Conservation (phyloP, 1,140 invertebrate genomes). For the Brachionus koreanus region DNA sequence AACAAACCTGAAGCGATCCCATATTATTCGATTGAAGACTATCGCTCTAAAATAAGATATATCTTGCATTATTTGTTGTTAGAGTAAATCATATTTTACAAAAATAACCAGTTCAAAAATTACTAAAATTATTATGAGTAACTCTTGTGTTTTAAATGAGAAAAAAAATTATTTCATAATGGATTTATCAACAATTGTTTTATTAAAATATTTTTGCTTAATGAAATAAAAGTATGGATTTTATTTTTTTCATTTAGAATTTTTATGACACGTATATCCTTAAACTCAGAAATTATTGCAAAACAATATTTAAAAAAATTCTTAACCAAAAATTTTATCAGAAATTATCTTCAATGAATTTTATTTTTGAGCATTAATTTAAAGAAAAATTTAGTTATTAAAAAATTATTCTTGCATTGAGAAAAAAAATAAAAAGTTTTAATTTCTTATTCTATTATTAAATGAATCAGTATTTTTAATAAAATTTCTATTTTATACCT, state of each 20-base stretch:
- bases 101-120: conserved; percentile 6
- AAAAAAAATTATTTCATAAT: conserved; percentile 5
- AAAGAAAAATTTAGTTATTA: too few species aligned
- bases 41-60: conserved; percentile 41
- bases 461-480: too few species aligned
- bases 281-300: not conserved
- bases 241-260: not conserved
- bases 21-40: not conserved
- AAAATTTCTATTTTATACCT: not conserved
- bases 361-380: too few species aligned
- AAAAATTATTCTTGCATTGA: too few species aligned
- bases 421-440: too few species aligned
- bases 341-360: not conserved
- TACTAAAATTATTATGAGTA: not conserved
- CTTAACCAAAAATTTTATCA: not conserved
- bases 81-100: not conserved
- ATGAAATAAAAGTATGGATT: not conserved
- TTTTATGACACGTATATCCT: conserved; percentile 19
- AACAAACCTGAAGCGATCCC: conserved; percentile 28
- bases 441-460: too few species aligned
- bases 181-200: not conserved
- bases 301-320: conserved; percentile 12
- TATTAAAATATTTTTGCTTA: conserved; percentile 22
- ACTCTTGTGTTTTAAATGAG: not conserved
- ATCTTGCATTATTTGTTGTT: conserved; percentile 8